These are phyloP conservation scores for Hippocampus zosterae DNA, from an alignment of 2,113 vertebrate genomes.

Conservation along the genomic window DNA sequence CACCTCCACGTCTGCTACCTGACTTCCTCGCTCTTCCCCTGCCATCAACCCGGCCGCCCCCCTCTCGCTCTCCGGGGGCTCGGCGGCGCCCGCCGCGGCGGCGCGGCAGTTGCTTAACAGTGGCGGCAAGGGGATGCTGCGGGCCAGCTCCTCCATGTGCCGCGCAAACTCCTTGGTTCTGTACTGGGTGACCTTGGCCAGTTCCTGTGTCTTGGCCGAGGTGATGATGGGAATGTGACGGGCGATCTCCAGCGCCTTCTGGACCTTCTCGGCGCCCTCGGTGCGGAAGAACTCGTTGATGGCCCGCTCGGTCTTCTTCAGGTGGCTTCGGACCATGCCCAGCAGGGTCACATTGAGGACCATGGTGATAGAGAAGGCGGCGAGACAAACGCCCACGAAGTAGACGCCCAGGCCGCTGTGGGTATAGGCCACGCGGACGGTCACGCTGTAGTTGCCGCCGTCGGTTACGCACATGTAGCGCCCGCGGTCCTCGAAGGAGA, in stretches of 20 bases:
- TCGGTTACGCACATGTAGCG: constrained; percentile 79
- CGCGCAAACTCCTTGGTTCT: constrained; percentile 94
- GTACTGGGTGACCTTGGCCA: constrained; percentile 86
- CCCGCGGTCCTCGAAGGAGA: constrained; percentile 85
- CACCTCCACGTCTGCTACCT: background rate
- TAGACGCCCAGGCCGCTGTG: constrained; percentile 86
- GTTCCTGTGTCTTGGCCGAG: constrained; percentile 85
- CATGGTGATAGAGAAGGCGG: constrained; percentile 86
- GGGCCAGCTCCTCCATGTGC: constrained; percentile 91
- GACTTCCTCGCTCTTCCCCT: background rate
- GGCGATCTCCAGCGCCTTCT: constrained; percentile 93
- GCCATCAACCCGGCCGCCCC: constrained; percentile 43
- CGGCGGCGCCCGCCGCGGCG: constrained; percentile 58
- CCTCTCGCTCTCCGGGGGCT: constrained; percentile 41
- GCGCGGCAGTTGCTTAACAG: constrained; percentile 85
- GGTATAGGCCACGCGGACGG: constrained; percentile 82
- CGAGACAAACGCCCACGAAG: constrained; percentile 86
- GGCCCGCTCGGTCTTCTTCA: constrained; percentile 87
- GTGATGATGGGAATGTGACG: constrained; percentile 94
- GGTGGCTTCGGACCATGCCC: constrained; percentile 93
- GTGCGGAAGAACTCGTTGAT: constrained; percentile 96
- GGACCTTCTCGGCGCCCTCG: constrained; percentile 90
- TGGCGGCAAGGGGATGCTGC: constrained; percentile 89
- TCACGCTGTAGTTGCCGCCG: constrained; percentile 76
- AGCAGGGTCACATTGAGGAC: constrained; percentile 86